A percentile compares a stretch with the other conserved stretches of the same genome.
phyloP scores from a whole-genome alignment of 1,140 invertebrate species.

The Ridgeia piscesae region DNA sequence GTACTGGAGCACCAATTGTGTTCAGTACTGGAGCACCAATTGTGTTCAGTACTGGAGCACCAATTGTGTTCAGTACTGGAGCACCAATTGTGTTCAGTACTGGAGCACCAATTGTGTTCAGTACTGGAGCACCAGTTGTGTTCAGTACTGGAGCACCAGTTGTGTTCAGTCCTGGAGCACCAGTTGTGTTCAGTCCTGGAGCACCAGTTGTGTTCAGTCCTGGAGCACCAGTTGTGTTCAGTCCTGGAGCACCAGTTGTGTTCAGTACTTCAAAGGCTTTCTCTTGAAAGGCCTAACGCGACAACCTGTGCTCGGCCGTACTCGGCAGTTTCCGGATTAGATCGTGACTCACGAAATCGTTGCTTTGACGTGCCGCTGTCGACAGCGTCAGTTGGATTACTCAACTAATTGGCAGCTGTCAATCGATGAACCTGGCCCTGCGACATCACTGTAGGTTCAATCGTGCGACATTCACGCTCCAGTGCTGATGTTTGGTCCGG shows the following conservation, averaged over 20 bases:
- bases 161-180: background rate
- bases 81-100: background rate
- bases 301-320: background rate
- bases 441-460: background rate
- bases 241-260: too few relatives aligned
- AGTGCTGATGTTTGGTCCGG: background rate
- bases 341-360: background rate
- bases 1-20: background rate
- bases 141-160: background rate
- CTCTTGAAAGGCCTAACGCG: background rate
- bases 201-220: background rate
- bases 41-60: background rate
- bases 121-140: background rate
- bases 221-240: background rate
- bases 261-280: background rate
- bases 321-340: constrained; percentile 3
- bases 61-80: background rate
- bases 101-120: background rate
- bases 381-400: background rate
- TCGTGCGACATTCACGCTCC: background rate
- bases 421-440: background rate
- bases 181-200: background rate
- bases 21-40: background rate
- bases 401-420: background rate
- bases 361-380: background rate